A percentile compares a stretch with the other conserved stretches of the same genome.
Conservation (phyloP, 2,797 vertebrate genomes). For the Myripristis jacobus region DNA sequence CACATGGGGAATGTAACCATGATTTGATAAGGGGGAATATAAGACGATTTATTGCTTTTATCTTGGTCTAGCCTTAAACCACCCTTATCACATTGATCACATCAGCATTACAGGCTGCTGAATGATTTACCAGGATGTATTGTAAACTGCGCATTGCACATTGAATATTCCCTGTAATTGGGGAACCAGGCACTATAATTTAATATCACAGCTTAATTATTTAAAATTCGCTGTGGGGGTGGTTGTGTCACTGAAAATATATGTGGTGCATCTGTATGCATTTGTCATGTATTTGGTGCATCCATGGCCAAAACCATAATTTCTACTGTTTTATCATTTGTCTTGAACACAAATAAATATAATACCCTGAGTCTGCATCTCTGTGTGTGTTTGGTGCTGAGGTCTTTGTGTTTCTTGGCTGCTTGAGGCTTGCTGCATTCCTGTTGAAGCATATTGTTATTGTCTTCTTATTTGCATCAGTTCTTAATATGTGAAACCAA, state of each 20-base stretch:
- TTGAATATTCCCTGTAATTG: not conserved
- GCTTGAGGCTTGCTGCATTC: slow-evolving; percentile 25
- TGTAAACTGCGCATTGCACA: not conserved
- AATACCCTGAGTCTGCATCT: slow-evolving; percentile 34
- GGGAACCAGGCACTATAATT: not conserved
- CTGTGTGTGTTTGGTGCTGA: slow-evolving; percentile 9
- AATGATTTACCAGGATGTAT: slow-evolving; percentile 3
- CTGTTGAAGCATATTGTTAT: not conserved
- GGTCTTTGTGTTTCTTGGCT: slow-evolving; percentile 37
- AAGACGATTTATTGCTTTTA: slow-evolving; percentile 36
- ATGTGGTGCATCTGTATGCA: too few species aligned
- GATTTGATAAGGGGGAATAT: slow-evolving; percentile 30
- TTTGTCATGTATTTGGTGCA: not conserved
- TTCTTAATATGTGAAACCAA: not conserved
- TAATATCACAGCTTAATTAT: not conserved
- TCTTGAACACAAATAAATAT: slow-evolving; percentile 64
- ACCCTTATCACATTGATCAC: slow-evolving; percentile 34
- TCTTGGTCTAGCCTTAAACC: slow-evolving; percentile 3
- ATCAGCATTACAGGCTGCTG: slow-evolving; percentile 9
- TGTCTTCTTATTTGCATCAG: not conserved
- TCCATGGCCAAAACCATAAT: not conserved
- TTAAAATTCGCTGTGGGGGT: not conserved
- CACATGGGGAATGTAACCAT: not conserved
- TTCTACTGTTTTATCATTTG: slow-evolving; percentile 41
- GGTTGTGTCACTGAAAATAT: slow-evolving; percentile 3